phyloP scores from a whole-genome alignment of 2,113 vertebrate genomes.

The Anser cygnoides region DNA sequence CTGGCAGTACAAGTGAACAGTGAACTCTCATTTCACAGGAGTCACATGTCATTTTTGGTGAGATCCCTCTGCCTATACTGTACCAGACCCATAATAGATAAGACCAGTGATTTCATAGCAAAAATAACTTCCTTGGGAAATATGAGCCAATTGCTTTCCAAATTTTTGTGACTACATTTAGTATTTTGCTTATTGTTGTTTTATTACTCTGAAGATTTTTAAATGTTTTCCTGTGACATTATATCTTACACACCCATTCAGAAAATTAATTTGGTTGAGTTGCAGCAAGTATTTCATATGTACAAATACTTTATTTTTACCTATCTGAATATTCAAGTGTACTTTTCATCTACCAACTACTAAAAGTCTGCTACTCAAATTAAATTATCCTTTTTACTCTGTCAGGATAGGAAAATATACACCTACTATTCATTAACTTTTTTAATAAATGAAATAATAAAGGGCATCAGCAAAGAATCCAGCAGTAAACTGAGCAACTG shows the following conservation, averaged over 20 bases:
- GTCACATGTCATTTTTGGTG: neutral
- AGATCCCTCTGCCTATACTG: neutral
- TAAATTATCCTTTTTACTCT: neutral
- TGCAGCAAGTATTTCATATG: neutral
- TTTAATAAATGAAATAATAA: neutral
- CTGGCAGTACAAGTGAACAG: neutral
- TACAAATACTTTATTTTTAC: neutral
- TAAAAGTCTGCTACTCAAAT: neutral
- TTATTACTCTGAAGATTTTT: neutral
- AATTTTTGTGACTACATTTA: fast-evolving
- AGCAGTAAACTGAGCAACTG: neutral
- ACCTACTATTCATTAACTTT: neutral
- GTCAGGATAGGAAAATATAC: neutral
- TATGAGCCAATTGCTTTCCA: neutral
- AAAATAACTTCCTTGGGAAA: neutral
- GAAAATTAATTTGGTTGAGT: neutral
- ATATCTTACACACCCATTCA: neutral
- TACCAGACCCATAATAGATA: neutral
- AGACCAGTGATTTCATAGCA: neutral
- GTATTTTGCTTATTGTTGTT: neutral
- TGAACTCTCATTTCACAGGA: neutral
- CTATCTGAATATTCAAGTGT: neutral
- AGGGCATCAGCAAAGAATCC: neutral
- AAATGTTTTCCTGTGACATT: neutral
- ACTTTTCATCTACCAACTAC: neutral